Percentiles rank a stretch among this genome's conserved stretches.
Conservation (phyloP, 2,113 vertebrate species). For the Cricetomys ansorgei region DNA sequence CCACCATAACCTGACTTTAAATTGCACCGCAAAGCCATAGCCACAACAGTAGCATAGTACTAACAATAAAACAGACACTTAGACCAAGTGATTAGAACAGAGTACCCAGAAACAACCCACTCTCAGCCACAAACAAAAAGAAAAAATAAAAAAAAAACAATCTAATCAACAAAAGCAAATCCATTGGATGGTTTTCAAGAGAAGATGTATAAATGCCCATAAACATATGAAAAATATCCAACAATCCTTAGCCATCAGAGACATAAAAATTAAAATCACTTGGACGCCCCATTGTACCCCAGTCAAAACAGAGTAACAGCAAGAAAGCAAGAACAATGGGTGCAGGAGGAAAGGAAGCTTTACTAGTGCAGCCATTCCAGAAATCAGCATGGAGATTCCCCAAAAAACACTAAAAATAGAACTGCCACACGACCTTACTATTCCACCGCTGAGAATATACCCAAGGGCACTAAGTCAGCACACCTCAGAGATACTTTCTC, state of each 20-base stretch:
- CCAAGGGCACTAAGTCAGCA: not conserved
- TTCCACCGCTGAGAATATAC: not conserved
- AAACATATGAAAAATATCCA: not conserved
- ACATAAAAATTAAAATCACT: not conserved
- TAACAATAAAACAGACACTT: not conserved
- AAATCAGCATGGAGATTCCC: not conserved
- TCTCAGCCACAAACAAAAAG: not conserved
- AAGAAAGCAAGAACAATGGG: not conserved
- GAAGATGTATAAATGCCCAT: not conserved
- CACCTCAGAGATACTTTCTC: no score
- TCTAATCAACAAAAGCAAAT: not conserved
- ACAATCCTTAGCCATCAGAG: not conserved
- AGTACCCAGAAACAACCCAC: not conserved
- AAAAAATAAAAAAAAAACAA: not conserved
- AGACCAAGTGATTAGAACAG: no score
- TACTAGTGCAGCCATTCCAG: not conserved
- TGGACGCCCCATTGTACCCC: no score
- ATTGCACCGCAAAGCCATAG: not conserved
- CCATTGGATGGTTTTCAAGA: not conserved
- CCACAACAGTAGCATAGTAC: not conserved
- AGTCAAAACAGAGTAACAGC: no score
- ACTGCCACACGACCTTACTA: not conserved
- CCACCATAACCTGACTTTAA: not conserved
- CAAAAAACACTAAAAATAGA: not conserved
- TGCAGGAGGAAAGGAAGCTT: not conserved